Evolutionary conservation across 2,888 invertebrate species (phyloP).

Genomic region (Maniola hyperantus): DNA sequence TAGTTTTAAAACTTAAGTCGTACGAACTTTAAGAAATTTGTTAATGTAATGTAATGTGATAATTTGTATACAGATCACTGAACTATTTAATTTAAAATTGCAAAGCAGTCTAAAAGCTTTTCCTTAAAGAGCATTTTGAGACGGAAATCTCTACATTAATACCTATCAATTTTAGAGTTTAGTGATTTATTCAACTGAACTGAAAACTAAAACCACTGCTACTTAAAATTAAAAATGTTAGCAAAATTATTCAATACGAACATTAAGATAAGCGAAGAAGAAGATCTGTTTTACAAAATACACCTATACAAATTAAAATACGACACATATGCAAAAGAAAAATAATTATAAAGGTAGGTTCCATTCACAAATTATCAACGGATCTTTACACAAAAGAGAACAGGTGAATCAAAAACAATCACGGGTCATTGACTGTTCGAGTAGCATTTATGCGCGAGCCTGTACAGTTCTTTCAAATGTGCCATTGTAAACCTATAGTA

Average conservation of each 20-base stretch:
- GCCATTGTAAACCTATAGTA: constrained; percentile 57
- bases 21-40: no score
- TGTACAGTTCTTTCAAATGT: constrained; percentile 66
- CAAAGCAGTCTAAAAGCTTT: no score
- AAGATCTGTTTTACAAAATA: not conserved
- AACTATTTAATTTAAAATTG: no score
- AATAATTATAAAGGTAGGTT: constrained; percentile 31
- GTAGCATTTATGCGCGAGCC: constrained; percentile 57
- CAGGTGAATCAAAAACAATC: constrained; percentile 47
- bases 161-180: no score
- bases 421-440: constrained; percentile 61
- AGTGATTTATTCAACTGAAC: no score
- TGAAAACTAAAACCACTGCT: not conserved
- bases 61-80: no score
- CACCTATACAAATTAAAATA: constrained; percentile 6
- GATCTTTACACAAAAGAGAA: constrained; percentile 43
- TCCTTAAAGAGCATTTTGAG: no score
- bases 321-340: constrained; percentile 30
- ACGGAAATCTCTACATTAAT: no score
- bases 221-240: not conserved
- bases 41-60: no score
- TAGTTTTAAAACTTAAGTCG: no score
- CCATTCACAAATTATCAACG: constrained; percentile 39
- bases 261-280: not conserved
- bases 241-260: not conserved